These are phyloP conservation scores for Theonella swinhoei DNA, from an alignment of 37 sponge, comb jelly and placozoan genomes.

Conservation along the genomic window DNA sequence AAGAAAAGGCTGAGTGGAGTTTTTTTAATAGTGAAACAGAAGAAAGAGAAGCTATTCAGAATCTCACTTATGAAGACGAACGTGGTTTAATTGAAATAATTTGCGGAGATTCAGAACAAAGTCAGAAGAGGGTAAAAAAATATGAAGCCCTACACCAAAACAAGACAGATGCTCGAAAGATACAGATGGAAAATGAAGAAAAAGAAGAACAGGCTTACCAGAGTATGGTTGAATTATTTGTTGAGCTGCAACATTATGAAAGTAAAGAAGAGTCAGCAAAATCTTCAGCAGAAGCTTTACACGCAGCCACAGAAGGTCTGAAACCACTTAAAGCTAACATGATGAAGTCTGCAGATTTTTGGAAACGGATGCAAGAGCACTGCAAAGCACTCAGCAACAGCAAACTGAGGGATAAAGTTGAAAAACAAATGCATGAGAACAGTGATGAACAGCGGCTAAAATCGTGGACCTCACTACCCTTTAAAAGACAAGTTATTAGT, in stretches of 20 bases:
- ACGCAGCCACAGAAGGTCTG: slow-evolving; percentile 48
- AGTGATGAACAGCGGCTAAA: slow-evolving; percentile 38
- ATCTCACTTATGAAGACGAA: too few species aligned
- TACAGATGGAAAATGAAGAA: slow-evolving; percentile 14
- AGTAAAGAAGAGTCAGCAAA: slow-evolving; percentile 24
- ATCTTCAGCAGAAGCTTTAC: slow-evolving; percentile 41
- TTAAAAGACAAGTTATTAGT: slow-evolving; percentile 48
- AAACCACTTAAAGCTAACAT: slow-evolving; percentile 56
- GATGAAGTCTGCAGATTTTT: slow-evolving; percentile 62
- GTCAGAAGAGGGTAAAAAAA: too few species aligned
- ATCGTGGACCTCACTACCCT: slow-evolving; percentile 37
- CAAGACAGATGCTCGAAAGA: background rate
- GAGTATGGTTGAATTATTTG: slow-evolving; percentile 23
- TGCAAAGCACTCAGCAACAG: slow-evolving; percentile 32
- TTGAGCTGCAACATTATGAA: slow-evolving; percentile 9
- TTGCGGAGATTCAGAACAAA: too few species aligned
- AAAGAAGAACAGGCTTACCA: background rate
- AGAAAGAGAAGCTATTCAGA: too few species aligned
- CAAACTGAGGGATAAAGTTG: slow-evolving; percentile 25
- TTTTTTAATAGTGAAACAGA: too few species aligned
- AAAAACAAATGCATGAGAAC: slow-evolving; percentile 33
- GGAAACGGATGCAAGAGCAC: slow-evolving; percentile 60
- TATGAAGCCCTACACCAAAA: too few species aligned
- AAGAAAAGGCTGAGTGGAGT: too few species aligned
- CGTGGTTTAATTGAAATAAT: too few species aligned